These are phyloP conservation scores for Dendrolimus kikuchii DNA, from an alignment of 1,140 invertebrate species.

Conservation along the genomic window DNA sequence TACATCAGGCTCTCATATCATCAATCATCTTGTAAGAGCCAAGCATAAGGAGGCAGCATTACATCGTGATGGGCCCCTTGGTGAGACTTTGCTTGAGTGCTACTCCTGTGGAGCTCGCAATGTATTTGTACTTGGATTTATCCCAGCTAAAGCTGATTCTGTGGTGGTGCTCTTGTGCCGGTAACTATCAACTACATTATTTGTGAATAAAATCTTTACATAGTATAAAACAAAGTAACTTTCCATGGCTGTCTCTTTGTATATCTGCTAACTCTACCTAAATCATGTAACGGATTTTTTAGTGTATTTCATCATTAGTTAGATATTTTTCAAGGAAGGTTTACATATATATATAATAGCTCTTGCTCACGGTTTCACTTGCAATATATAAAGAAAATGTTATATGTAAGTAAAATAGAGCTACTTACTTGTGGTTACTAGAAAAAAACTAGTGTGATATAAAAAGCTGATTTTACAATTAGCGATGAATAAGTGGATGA, in stretches of 20 bases:
- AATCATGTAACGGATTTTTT: conserved; percentile 1
- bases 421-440: too few species aligned
- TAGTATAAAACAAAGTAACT: too few species aligned
- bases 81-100: conserved; percentile 98
- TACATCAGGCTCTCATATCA: conserved; percentile 98
- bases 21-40: conserved; percentile 97
- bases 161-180: conserved; percentile 98
- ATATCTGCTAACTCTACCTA: not conserved
- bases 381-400: too few species aligned
- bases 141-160: conserved; percentile 98
- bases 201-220: too few species aligned
- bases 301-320: not conserved
- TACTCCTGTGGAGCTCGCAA: conserved; percentile 98
- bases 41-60: conserved; percentile 99
- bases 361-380: too few species aligned
- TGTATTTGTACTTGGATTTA: conserved; percentile 98
- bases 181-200: conserved; percentile 23
- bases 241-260: too few species aligned
- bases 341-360: too few species aligned
- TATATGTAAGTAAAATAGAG: too few species aligned
- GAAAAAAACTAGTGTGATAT: too few species aligned
- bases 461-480: too few species aligned
- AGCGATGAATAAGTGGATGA: too few species aligned
- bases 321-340: too few species aligned
- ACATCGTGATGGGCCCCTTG: conserved; percentile 97